Percentiles rank a stretch among this genome's conserved stretches.
phyloP scores from a whole-genome alignment of 2,113 vertebrate species.

The Lynx canadensis region DNA sequence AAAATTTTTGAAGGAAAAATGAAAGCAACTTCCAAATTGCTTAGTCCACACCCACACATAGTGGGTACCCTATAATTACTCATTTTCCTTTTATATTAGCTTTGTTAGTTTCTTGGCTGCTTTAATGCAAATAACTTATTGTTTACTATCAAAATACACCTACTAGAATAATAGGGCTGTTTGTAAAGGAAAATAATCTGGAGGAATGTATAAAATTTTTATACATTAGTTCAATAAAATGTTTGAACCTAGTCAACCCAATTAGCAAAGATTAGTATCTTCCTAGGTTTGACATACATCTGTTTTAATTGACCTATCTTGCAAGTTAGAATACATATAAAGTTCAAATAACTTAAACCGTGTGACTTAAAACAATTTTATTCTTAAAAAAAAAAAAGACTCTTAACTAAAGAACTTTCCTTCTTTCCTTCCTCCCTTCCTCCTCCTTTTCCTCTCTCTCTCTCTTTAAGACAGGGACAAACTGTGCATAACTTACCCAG shows the following conservation, averaged over 20 bases:
- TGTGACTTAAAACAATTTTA: not conserved
- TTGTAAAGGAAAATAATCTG: not conserved
- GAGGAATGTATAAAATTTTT: not conserved
- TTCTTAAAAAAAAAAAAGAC: not conserved
- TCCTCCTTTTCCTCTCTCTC: not conserved
- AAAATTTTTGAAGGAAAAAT: not conserved
- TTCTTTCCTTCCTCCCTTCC: fast-evolving
- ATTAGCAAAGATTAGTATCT: not conserved
- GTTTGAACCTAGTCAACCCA: not conserved
- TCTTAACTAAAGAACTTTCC: not conserved
- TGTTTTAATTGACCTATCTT: not conserved
- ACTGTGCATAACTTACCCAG: not conserved
- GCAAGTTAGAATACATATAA: not conserved
- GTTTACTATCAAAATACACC: not conserved
- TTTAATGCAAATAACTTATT: not conserved
- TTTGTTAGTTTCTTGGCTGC: not conserved
- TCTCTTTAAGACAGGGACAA: not conserved
- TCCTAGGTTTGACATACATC: not conserved
- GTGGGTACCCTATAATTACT: not conserved
- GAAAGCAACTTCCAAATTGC: slow-evolving; percentile 23
- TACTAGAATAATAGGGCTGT: not conserved
- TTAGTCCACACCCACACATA: not conserved
- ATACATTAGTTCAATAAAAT: not conserved
- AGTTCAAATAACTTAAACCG: slow-evolving; percentile 30
- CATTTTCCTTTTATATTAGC: not conserved